These are phyloP conservation scores for Argyrosomus regius DNA, from an alignment of 2,797 vertebrate genomes.

Conservation along the genomic window DNA sequence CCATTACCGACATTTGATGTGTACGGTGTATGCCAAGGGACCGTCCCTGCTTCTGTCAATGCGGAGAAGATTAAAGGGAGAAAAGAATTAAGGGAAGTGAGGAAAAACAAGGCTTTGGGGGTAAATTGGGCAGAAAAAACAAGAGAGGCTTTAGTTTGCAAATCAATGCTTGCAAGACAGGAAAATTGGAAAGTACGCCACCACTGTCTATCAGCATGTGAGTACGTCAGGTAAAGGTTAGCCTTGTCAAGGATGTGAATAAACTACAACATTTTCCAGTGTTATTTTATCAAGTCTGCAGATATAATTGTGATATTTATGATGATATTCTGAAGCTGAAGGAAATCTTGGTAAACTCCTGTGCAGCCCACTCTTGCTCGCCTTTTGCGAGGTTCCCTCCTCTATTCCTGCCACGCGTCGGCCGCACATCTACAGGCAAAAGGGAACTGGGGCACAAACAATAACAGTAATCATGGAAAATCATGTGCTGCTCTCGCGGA, in stretches of 20 bases:
- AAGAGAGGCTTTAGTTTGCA: constrained; percentile 29
- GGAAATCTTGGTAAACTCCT: constrained; percentile 16
- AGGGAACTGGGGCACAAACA: constrained; percentile 84
- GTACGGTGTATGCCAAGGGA: constrained; percentile 26
- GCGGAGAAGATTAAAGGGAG: constrained; percentile 65
- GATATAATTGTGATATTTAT: neutral
- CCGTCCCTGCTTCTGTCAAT: constrained; percentile 36
- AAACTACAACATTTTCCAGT: neutral
- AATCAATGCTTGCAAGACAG: constrained; percentile 33
- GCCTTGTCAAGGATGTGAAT: neutral
- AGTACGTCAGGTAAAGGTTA: constrained; percentile 1
- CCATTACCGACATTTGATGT: constrained; percentile 60
- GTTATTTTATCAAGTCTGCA: neutral
- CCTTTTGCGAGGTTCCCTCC: constrained; percentile 27
- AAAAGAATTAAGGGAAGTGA: constrained; percentile 29
- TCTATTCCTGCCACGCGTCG: constrained; percentile 39
- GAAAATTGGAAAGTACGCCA: constrained; percentile 20
- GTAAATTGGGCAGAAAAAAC: constrained; percentile 57
- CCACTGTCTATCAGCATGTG: neutral
- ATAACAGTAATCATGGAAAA: constrained; percentile 84
- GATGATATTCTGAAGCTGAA: constrained; percentile 7
- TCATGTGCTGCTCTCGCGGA: constrained; percentile 82
- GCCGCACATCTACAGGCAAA: constrained; percentile 65
- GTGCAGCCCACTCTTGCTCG: neutral
- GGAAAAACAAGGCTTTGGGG: constrained; percentile 50